Evolutionary conservation across 2,113 vertebrate genomes (phyloP).

Genomic region (Gopherus flavomarginatus): DNA sequence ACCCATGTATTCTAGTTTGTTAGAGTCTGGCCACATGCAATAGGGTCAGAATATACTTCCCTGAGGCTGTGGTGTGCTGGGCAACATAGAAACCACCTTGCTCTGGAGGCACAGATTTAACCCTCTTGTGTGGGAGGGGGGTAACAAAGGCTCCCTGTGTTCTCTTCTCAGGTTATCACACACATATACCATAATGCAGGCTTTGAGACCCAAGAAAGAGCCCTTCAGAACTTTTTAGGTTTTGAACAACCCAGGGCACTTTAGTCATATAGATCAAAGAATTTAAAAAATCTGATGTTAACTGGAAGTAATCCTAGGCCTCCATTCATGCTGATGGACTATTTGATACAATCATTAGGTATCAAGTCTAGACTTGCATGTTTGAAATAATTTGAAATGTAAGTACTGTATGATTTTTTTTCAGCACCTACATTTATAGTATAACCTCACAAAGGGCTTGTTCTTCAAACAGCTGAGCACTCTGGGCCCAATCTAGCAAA

Average conservation of each 20-base stretch:
- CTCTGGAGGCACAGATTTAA: neutral
- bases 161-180: neutral
- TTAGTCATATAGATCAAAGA: neutral
- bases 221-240: neutral
- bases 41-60: neutral
- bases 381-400: constrained; percentile 19
- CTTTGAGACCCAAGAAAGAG: neutral
- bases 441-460: neutral
- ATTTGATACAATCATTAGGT: neutral
- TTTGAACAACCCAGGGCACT: neutral
- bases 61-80: neutral
- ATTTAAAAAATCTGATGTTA: neutral
- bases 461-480: neutral
- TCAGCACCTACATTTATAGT: neutral
- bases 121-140: neutral
- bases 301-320: neutral
- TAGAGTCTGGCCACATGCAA: neutral
- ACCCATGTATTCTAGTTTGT: neutral
- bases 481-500: neutral
- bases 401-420: neutral
- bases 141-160: neutral
- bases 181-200: neutral
- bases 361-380: neutral
- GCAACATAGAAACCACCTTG: neutral
- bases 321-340: neutral